These are phyloP conservation scores for Drosophila saltans DNA, from an alignment of 1,140 invertebrate genomes.

Conservation along the genomic window DNA sequence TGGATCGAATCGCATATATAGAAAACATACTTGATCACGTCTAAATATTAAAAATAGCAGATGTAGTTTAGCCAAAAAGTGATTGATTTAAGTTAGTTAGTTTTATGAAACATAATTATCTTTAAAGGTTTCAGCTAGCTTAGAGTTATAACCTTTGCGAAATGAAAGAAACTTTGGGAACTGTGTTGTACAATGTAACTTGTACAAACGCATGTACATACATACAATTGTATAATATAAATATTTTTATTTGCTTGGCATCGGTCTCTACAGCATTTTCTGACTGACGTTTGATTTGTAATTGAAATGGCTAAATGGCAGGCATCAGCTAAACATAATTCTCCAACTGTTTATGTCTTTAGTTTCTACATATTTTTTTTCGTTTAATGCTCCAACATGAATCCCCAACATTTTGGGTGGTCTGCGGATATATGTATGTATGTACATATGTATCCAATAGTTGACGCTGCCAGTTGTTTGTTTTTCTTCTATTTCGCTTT, in stretches of 20 bases:
- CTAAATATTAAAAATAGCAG: no score
- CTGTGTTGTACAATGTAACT: background rate
- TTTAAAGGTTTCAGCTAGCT: no score
- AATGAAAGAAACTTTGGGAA: background rate
- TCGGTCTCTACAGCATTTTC: conserved; percentile 31
- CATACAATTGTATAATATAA: conserved; percentile 56
- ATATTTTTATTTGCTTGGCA: conserved; percentile 63
- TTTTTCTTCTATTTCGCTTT: conserved; percentile 63
- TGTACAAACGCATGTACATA: background rate
- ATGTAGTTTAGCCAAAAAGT: no score
- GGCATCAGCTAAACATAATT: conserved; percentile 46
- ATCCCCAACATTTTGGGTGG: conserved; percentile 58
- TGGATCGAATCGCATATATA: no score
- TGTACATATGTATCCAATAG: background rate
- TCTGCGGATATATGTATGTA: conserved; percentile 16
- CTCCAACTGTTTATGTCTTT: conserved; percentile 53
- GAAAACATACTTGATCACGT: no score
- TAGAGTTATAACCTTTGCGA: no score
- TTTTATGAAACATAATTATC: no score
- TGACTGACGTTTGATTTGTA: conserved; percentile 76
- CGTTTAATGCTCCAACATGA: conserved; percentile 21
- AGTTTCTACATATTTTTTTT: background rate
- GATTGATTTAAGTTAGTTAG: no score
- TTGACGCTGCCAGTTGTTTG: conserved; percentile 36
- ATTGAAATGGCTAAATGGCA: conserved; percentile 54